Percentiles rank a stretch among this genome's conserved stretches.
These are phyloP conservation scores for Paralichthys olivaceus DNA, from an alignment of 2,113 vertebrate genomes.

Conservation along the genomic window DNA sequence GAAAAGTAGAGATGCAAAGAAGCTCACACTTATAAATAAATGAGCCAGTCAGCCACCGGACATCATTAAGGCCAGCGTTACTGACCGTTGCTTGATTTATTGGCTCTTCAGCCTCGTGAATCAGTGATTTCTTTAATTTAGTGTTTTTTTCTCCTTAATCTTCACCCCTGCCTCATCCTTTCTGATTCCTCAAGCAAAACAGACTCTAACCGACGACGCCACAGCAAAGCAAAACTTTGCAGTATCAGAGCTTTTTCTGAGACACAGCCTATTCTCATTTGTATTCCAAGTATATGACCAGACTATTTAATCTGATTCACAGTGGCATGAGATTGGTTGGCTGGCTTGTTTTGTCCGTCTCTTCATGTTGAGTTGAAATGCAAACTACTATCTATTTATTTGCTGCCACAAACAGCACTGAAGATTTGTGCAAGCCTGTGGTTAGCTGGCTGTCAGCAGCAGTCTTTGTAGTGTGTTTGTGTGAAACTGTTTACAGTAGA, in stretches of 20 bases:
- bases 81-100: conserved; percentile 32
- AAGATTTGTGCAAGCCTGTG: conserved; percentile 5
- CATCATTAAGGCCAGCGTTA: conserved; percentile 5
- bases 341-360: neutral
- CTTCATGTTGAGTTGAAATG: neutral
- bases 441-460: conserved; percentile 3
- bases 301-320: conserved; percentile 12
- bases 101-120: conserved; percentile 11
- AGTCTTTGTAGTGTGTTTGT: neutral
- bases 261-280: neutral
- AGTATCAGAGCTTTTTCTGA: neutral
- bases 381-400: neutral
- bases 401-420: neutral
- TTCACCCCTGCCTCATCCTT: neutral
- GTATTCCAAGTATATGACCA: conserved; percentile 1
- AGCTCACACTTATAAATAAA: conserved; percentile 22
- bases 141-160: conserved; percentile 10
- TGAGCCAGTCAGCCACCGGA: conserved; percentile 15
- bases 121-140: conserved; percentile 19
- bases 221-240: conserved; percentile 2
- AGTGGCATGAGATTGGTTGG: neutral
- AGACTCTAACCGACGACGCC: neutral
- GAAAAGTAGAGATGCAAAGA: conserved; percentile 20
- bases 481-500: conserved; percentile 7
- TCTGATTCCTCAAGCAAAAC: conserved; percentile 9